These are phyloP conservation scores for Slavum lentiscoides DNA, from an alignment of 2,888 invertebrate genomes.

Conservation along the genomic window DNA sequence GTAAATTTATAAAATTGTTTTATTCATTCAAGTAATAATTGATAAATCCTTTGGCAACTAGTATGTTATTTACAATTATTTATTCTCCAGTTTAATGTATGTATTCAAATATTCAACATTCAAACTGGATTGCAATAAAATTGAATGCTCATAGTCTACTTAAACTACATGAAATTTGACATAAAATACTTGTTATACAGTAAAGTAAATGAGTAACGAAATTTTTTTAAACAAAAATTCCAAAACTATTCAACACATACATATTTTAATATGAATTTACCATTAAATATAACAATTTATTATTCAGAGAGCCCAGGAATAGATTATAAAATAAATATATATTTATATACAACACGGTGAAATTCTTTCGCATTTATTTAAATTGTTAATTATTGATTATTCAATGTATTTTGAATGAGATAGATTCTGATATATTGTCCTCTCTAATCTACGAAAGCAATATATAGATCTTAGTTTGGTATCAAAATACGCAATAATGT, in stretches of 20 bases:
- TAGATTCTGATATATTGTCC: constrained; percentile 1
- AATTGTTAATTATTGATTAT: constrained; percentile 23
- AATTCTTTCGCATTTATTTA: background rate
- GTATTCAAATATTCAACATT: background rate
- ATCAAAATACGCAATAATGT: constrained; percentile 1
- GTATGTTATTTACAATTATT: background rate
- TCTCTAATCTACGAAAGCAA: constrained; percentile 35
- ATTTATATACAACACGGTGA: background rate
- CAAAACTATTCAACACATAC: background rate
- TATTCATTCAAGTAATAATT: constrained; percentile 8
- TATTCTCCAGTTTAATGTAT: background rate
- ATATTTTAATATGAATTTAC: background rate
- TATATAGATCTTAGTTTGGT: constrained; percentile 19
- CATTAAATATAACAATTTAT: background rate
- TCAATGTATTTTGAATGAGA: background rate
- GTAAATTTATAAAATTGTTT: background rate
- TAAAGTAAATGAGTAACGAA: background rate
- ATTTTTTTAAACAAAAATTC: background rate
- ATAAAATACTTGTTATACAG: background rate
- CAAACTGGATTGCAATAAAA: background rate
- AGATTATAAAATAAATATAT: background rate
- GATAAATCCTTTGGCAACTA: constrained; percentile 1
- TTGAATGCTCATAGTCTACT: background rate
- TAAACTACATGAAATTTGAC: background rate
- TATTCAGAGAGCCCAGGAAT: background rate